phyloP scores from a whole-genome alignment of 2,888 invertebrate genomes.

The Ischnus inquisitorius region DNA sequence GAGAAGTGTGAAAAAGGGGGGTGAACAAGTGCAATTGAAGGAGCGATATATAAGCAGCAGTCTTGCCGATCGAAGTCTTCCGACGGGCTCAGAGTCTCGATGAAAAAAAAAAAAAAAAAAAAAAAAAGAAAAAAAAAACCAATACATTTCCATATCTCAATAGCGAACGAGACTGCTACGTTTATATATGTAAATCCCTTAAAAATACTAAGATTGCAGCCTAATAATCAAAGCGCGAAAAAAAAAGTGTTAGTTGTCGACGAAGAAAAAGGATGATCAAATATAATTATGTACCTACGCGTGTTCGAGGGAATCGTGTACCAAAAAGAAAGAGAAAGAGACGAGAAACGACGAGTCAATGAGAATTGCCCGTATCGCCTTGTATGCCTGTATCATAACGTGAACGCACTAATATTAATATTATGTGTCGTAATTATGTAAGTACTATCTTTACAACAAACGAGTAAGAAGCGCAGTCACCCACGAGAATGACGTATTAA shows the following conservation, averaged over 20 bases:
- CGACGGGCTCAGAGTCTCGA: constrained; percentile 39
- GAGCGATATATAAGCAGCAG: constrained; percentile 33
- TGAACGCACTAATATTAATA: constrained; percentile 75
- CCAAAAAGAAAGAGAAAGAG: constrained; percentile 33
- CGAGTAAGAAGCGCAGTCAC: constrained; percentile 42
- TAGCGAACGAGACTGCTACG: constrained; percentile 15
- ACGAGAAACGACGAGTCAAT: constrained; percentile 41
- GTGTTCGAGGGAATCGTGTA: constrained; percentile 12
- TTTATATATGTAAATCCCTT: background rate
- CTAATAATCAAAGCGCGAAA: constrained; percentile 52
- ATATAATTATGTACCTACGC: constrained; percentile 45
- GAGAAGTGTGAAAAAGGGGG: background rate
- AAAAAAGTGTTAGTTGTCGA: background rate
- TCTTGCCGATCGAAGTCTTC: constrained; percentile 62
- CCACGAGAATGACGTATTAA: background rate
- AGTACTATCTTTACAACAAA: constrained; percentile 71
- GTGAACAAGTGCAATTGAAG: constrained; percentile 23
- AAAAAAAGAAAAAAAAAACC: background rate
- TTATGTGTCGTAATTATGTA: constrained; percentile 74
- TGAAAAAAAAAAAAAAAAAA: background rate
- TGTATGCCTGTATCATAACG: constrained; percentile 74
- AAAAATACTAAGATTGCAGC: constrained; percentile 32
- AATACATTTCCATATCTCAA: constrained; percentile 10
- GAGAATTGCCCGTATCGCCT: constrained; percentile 75
- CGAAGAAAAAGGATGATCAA: background rate